These are phyloP conservation scores for Vanessa tameamea DNA, from an alignment of 1,140 invertebrate genomes.

Conservation along the genomic window DNA sequence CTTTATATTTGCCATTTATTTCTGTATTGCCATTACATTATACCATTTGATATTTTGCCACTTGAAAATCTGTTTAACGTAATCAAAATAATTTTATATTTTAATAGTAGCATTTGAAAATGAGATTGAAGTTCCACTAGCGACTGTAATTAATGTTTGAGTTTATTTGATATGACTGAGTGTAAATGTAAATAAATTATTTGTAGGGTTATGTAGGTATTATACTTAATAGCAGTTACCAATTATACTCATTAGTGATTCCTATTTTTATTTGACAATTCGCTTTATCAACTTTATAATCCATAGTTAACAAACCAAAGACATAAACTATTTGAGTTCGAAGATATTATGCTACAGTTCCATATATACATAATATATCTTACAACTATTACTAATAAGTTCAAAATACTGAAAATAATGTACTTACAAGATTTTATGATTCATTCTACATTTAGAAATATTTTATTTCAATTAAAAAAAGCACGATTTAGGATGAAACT, in stretches of 20 bases:
- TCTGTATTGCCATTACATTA: conserved; percentile 15
- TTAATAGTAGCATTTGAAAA: neutral
- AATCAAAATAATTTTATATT: neutral
- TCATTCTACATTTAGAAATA: conserved; percentile 8
- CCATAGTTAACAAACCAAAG: neutral
- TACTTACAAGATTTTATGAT: conserved; percentile 1
- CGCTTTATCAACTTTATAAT: neutral
- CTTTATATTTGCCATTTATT: neutral
- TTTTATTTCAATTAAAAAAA: conserved; percentile 31
- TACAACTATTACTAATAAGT: conserved; percentile 11
- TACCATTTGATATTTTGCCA: neutral
- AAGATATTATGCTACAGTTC: conserved; percentile 3
- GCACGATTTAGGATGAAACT: conserved; percentile 55
- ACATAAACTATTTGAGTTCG: neutral
- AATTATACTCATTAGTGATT: conserved; percentile 45
- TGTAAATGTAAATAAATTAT: conserved; percentile 69
- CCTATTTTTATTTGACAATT: neutral
- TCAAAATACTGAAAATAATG: conserved; percentile 6
- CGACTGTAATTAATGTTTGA: conserved; percentile 25
- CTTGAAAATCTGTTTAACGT: conserved; percentile 6
- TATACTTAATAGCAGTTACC: conserved; percentile 66
- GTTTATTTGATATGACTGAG: conserved; percentile 61
- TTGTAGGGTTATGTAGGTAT: conserved; percentile 54
- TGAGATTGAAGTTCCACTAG: neutral
- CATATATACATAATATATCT: neutral